These are phyloP conservation scores for Cantharis lateralis DNA, from an alignment of 2,888 invertebrate species.

Conservation along the genomic window DNA sequence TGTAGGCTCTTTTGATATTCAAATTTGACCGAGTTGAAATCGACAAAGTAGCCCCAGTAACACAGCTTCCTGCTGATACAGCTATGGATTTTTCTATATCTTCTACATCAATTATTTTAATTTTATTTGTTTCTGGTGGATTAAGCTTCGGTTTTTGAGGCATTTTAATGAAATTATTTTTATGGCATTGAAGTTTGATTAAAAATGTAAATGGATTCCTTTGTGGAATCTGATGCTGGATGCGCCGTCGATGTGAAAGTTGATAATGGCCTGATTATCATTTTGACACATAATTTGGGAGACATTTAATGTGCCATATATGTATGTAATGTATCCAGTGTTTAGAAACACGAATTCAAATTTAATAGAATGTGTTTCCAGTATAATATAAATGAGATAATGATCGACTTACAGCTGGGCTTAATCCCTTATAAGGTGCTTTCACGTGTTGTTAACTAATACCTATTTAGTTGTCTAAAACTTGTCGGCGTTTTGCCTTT, in stretches of 20 bases:
- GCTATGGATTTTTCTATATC: neutral
- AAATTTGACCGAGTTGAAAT: neutral
- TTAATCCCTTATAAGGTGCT: slow-evolving; percentile 25
- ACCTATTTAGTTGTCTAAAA: slow-evolving; percentile 24
- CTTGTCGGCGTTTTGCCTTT: slow-evolving; percentile 24
- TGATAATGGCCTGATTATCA: neutral
- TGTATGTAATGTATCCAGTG: neutral
- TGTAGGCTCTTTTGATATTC: neutral
- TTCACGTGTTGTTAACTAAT: slow-evolving; percentile 26
- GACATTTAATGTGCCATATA: neutral
- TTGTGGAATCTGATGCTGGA: neutral
- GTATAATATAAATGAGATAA: slow-evolving; percentile 22
- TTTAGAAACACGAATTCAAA: slow-evolving; percentile 8
- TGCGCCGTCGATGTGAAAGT: neutral
- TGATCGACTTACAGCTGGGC: slow-evolving; percentile 24
- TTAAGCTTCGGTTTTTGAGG: neutral
- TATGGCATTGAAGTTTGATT: neutral
- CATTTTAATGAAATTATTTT: neutral
- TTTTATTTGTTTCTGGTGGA: neutral
- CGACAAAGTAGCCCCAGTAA: neutral
- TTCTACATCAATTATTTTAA: neutral
- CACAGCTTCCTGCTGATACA: neutral
- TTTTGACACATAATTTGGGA: slow-evolving; percentile 4
- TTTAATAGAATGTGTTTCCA: slow-evolving; percentile 17
- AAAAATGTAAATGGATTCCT: neutral